These are phyloP conservation scores for Chamaetylas fuelleborni DNA, from an alignment of 2,113 vertebrate genomes.

Conservation along the genomic window DNA sequence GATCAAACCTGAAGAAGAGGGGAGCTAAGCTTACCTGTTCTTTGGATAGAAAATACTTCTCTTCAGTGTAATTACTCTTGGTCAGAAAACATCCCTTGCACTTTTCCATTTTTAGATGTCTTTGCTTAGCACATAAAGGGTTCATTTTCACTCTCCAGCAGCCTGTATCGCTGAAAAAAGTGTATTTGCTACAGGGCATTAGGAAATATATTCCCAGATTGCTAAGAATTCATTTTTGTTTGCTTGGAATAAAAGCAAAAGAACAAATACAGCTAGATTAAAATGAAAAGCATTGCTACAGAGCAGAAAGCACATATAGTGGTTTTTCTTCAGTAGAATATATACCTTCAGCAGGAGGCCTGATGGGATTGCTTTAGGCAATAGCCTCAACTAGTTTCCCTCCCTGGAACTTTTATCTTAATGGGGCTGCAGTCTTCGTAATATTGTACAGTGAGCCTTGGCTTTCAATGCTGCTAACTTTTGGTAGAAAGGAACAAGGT, in stretches of 20 bases:
- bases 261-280: slow-evolving; percentile 40
- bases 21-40: background rate
- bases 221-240: slow-evolving; percentile 43
- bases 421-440: background rate
- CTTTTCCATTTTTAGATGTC: background rate
- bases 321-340: background rate
- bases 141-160: background rate
- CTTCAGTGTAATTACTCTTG: background rate
- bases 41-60: background rate
- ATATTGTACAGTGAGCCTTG: background rate
- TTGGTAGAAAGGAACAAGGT: background rate
- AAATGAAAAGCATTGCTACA: slow-evolving; percentile 41
- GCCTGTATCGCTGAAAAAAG: background rate
- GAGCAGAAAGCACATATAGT: slow-evolving; percentile 11
- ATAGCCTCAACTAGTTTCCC: background rate
- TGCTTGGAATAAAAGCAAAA: slow-evolving; percentile 38
- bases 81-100: background rate
- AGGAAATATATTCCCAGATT: slow-evolving; percentile 49
- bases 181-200: slow-evolving; percentile 38
- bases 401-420: slow-evolving; percentile 5
- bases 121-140: background rate
- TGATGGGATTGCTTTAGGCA: slow-evolving; percentile 48
- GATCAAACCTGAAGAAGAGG: background rate
- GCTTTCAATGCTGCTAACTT: background rate
- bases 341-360: slow-evolving; percentile 3